A percentile compares a stretch with the other conserved stretches of the same genome.
Conservation (phyloP, 2,888 invertebrate genomes). For the Diarsia brunnea region DNA sequence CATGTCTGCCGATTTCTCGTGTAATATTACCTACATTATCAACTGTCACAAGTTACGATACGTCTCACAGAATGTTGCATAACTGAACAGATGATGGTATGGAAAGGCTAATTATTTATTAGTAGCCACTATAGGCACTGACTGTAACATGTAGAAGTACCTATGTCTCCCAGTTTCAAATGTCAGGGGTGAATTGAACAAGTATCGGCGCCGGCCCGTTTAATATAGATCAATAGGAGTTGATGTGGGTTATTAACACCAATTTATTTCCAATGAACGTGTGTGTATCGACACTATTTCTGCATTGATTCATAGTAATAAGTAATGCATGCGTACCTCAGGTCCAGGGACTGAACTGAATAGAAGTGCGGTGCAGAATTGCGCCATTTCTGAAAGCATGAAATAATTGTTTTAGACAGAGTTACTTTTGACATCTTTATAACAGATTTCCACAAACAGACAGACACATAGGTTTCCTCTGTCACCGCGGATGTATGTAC, state of each 20-base stretch:
- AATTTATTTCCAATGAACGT: slow-evolving; percentile 81
- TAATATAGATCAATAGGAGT: slow-evolving; percentile 87
- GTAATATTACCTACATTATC: slow-evolving; percentile 32
- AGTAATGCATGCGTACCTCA: slow-evolving; percentile 80
- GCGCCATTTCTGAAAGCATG: slow-evolving; percentile 88
- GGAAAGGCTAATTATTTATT: slow-evolving; percentile 30
- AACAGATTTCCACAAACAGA: slow-evolving; percentile 41
- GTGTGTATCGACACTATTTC: slow-evolving; percentile 62
- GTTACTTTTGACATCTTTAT: slow-evolving; percentile 3
- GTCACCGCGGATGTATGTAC: slow-evolving; percentile 47
- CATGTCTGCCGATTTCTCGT: slow-evolving; percentile 43
- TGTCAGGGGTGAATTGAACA: slow-evolving; percentile 82
- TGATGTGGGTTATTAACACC: slow-evolving; percentile 80
- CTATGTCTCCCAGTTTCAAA: slow-evolving; percentile 63
- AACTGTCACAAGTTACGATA: slow-evolving; percentile 37
- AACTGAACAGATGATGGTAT: slow-evolving; percentile 38
- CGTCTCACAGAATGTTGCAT: slow-evolving; percentile 45
- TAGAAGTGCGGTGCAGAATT: slow-evolving; percentile 88
- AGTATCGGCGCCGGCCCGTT: slow-evolving; percentile 78
- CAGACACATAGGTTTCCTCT: slow-evolving; percentile 41
- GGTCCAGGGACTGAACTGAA: slow-evolving; percentile 85
- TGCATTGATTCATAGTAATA: slow-evolving; percentile 66
- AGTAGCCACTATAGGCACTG: slow-evolving; percentile 6
- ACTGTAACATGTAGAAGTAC: slow-evolving; percentile 17
- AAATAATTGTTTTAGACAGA: slow-evolving; percentile 8